These are phyloP conservation scores for Xiphydria camelus DNA, from an alignment of 2,888 invertebrate genomes.

Conservation along the genomic window DNA sequence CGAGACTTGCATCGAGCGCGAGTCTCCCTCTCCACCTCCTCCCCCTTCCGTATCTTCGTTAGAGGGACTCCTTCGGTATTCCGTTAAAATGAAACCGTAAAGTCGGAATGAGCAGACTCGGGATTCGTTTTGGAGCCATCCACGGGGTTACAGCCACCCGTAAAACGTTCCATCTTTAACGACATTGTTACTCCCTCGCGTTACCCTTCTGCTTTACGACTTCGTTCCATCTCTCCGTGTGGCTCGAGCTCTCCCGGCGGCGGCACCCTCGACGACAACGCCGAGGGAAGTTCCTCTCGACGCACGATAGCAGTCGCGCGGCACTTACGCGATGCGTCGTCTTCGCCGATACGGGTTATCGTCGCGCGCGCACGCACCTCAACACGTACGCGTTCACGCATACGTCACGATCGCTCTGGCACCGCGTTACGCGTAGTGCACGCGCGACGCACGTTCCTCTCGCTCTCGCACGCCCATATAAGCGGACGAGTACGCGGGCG, in stretches of 20 bases:
- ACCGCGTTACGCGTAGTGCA: too few relatives aligned
- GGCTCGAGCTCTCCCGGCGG: constrained; percentile 1
- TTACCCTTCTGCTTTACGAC: constrained; percentile 40
- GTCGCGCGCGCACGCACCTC: too few relatives aligned
- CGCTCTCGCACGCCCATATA: too few relatives aligned
- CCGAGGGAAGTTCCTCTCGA: neutral
- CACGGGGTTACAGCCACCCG: constrained; percentile 12
- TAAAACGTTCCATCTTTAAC: constrained; percentile 18
- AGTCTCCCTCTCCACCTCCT: too few relatives aligned
- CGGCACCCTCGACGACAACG: neutral
- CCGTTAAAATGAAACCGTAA: neutral
- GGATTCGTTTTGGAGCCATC: constrained; percentile 23
- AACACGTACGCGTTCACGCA: too few relatives aligned
- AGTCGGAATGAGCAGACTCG: constrained; percentile 12
- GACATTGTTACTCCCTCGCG: constrained; percentile 16
- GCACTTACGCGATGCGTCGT: too few relatives aligned
- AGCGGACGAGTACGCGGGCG: neutral
- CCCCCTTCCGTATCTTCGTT: too few relatives aligned
- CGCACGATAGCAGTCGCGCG: neutral
- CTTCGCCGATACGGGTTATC: neutral
- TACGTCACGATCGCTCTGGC: too few relatives aligned
- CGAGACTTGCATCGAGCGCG: too few relatives aligned
- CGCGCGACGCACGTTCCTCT: too few relatives aligned
- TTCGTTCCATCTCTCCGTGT: constrained; percentile 15
- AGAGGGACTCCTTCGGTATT: too few relatives aligned